Percentiles rank a stretch among this genome's conserved stretches.
These are phyloP conservation scores for Drosophila suboccidentalis DNA, from an alignment of 2,888 invertebrate species.

Conservation along the genomic window DNA sequence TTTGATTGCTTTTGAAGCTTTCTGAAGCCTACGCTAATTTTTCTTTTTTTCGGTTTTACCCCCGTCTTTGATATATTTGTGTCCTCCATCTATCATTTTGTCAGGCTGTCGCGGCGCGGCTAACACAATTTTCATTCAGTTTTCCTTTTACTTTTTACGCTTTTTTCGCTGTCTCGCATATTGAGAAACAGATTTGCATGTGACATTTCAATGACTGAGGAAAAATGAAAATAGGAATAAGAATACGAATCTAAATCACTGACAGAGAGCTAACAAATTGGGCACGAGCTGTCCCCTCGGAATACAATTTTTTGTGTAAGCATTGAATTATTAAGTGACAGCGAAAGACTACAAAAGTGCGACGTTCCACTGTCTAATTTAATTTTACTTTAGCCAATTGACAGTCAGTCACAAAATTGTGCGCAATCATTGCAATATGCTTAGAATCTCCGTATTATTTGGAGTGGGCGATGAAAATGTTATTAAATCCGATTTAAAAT, in stretches of 20 bases:
- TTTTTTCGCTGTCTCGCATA: conserved; percentile 37
- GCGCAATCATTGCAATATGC: conserved; percentile 43
- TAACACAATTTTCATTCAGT: conserved; percentile 68
- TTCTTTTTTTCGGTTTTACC: conserved; percentile 10
- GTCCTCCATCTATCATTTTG: conserved; percentile 69
- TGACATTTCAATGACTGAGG: conserved; percentile 50
- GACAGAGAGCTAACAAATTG: conserved; percentile 38
- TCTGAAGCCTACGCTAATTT: conserved; percentile 73
- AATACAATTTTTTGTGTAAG: conserved; percentile 25
- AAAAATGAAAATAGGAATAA: conserved; percentile 24
- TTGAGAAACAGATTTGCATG: conserved; percentile 59
- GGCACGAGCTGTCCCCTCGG: conserved; percentile 16
- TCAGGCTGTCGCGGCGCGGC: conserved; percentile 53
- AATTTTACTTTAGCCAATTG: conserved; percentile 52
- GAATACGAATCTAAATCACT: conserved; percentile 38
- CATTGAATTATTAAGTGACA: conserved; percentile 74
- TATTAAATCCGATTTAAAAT: conserved; percentile 62
- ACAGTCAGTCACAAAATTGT: conserved; percentile 32
- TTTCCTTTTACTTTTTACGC: conserved; percentile 37
- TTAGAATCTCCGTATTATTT: conserved; percentile 3
- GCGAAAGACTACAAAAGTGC: conserved; percentile 27
- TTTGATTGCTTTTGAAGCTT: conserved; percentile 80
- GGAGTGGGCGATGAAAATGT: conserved; percentile 23
- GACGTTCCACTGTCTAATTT: conserved; percentile 20
- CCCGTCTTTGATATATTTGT: background rate